These are phyloP conservation scores for Bombus vancouverensis DNA, from an alignment of 1,140 invertebrate species.

Conservation along the genomic window DNA sequence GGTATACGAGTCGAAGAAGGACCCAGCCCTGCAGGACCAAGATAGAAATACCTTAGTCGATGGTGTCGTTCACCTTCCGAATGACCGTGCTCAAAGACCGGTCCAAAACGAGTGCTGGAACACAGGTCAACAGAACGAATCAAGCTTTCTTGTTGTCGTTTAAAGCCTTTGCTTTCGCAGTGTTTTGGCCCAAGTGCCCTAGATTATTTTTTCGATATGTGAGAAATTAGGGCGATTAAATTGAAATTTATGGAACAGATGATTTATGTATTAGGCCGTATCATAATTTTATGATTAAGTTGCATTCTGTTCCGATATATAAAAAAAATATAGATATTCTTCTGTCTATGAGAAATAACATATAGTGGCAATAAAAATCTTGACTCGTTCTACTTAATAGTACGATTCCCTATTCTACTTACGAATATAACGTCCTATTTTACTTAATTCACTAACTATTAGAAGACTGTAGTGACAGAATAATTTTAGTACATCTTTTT, in stretches of 20 bases:
- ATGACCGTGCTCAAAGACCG: slow-evolving; percentile 33
- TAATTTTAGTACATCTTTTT: not conserved
- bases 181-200: not conserved
- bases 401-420: not conserved
- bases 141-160: slow-evolving; percentile 11
- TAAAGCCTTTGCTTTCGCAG: not conserved
- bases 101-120: slow-evolving; percentile 20
- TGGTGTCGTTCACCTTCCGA: slow-evolving; percentile 41
- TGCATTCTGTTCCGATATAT: not conserved
- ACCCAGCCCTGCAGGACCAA: slow-evolving; percentile 8
- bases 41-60: slow-evolving; percentile 19
- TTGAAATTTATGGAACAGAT: not conserved
- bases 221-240: not conserved
- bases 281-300: not conserved
- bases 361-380: too few relatives aligned
- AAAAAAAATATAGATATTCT: not conserved
- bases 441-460: not conserved
- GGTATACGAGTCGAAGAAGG: not conserved
- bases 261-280: not conserved
- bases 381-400: too few relatives aligned
- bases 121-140: not conserved
- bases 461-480: not conserved
- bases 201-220: not conserved
- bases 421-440: too few relatives aligned
- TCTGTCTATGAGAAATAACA: not conserved